Conservation (phyloP, 2,113 vertebrate genomes). For the Candoia aspera region DNA sequence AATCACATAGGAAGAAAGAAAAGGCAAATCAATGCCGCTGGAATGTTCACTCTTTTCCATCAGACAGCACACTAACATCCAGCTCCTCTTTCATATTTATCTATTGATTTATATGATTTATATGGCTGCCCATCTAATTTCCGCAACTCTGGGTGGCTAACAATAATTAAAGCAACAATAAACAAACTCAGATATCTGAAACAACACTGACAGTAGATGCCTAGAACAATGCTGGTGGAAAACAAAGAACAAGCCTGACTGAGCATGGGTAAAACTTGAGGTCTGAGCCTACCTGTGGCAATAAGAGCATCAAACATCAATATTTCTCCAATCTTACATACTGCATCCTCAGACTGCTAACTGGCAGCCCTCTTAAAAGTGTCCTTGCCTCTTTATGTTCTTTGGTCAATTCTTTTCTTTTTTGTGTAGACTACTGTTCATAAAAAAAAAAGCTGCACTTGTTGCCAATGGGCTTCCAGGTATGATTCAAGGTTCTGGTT, state of each 20-base stretch:
- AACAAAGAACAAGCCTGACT: background rate
- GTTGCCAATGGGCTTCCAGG: background rate
- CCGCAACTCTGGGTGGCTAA: background rate
- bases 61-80: background rate
- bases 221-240: background rate
- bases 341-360: background rate
- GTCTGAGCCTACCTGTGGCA: background rate
- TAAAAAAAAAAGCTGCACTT: background rate
- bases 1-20: slow-evolving; percentile 21
- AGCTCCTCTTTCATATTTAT: slow-evolving; percentile 30
- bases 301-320: background rate
- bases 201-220: background rate
- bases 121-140: background rate
- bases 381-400: background rate
- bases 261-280: background rate
- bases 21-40: slow-evolving; percentile 26
- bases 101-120: background rate
- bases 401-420: background rate
- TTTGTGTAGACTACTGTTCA: background rate
- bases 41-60: background rate
- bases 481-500: background rate
- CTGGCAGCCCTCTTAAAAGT: background rate
- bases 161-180: background rate
- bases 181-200: background rate
- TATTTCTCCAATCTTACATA: background rate